phyloP scores from a whole-genome alignment of 2,113 vertebrate species.

The Stercorarius parasiticus region DNA sequence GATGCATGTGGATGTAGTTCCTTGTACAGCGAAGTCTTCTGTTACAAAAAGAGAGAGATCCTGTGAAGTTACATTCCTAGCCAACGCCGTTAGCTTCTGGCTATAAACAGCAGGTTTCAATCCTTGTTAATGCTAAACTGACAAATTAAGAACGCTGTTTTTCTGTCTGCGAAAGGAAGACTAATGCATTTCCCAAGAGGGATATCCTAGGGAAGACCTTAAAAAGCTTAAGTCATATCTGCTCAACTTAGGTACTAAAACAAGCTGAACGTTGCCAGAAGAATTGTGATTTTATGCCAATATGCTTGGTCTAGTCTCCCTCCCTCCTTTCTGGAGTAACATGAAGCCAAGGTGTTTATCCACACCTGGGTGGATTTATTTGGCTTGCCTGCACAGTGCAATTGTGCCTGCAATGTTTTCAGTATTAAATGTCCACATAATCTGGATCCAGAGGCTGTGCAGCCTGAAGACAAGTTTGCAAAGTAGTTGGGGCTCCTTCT shows the following conservation, averaged over 20 bases:
- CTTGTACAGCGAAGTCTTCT: conserved; percentile 92
- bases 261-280: not conserved
- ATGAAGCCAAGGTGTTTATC: not conserved
- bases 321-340: not conserved
- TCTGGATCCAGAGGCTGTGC: not conserved
- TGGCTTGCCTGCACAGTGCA: not conserved
- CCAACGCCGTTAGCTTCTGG: not conserved
- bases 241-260: not conserved
- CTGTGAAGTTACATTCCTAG: not conserved
- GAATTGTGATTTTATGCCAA: not conserved
- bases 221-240: not conserved
- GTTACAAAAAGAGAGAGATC: not conserved
- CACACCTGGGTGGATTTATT: not conserved
- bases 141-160: not conserved
- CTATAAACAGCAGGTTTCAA: not conserved
- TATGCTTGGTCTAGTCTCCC: not conserved
- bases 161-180: not conserved
- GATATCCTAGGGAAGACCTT: not conserved
- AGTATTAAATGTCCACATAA: not conserved
- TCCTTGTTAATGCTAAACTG: not conserved
- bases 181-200: not conserved
- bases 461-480: not conserved
- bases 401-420: not conserved
- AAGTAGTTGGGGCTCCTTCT: not conserved
- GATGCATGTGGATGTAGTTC: conserved; percentile 96